Base-by-base conservation (phyloP, 1,140 invertebrate genomes). In the Sipha flava region DNA sequence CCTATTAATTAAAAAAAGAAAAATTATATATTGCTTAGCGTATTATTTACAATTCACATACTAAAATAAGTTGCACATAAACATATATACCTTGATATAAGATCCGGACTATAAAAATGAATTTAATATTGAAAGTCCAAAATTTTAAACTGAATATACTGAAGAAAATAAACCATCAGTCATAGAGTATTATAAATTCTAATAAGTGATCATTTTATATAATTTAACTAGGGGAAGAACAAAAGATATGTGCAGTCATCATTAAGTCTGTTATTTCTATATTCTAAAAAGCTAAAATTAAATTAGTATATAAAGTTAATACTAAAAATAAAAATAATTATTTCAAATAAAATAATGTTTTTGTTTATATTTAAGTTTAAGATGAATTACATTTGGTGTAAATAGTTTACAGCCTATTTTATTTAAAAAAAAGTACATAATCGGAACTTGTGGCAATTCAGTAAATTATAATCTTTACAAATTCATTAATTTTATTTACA, bases 181-280 rank as follows among this genome's bases (percentile, higher is more conserved):
- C 10, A 37, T 66, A n/a, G 26, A 66, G 7, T 43, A 40, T n/a
- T n/a, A n/a, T 6, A 64, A 40, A 66, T 40, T 5, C 0, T 66
- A 26, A 66, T 43, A 23, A 3, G 21, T 26, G 14, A 43, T n/a
- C 21, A 40, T 43, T 26, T 37, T 16, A 4, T 23, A 66, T n/a
- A 12, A 23, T 43, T 66, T 66, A 40, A 23, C 64, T 66, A 26
- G 6, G 16, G 62, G 62, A 66, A 66, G 37, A 66, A 66, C 12
- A 40, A 66, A 2, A 66, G 64, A 66, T 66, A 66, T 66, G 64
- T 66, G 64, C 64, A 66, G 64, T 66, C n/a, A 43, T 40, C 12
- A n/a, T 37, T 29, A 66, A 66, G 37, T 66, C 64, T 43, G 34
- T 40, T 66, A 40, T 66, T 34, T 34, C 37, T 66, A 43, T 23